Base-by-base conservation (phyloP, 2,113 vertebrate species). In the Bos indicus region DNA sequence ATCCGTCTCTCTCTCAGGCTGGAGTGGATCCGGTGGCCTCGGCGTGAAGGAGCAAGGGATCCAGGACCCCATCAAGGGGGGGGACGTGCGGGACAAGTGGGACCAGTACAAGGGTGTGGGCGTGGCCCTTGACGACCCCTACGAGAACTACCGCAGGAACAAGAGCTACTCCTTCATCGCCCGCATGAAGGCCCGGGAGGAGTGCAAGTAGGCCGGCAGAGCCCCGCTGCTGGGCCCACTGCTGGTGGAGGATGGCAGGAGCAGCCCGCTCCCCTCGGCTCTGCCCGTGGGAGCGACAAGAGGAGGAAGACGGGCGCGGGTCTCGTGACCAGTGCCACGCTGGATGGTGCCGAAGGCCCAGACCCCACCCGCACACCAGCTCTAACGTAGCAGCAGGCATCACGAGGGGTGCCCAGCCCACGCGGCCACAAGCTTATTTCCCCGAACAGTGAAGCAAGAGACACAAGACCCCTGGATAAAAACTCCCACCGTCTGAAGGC, bases 131-230 rank as follows among this genome's bases (percentile, higher is more conserved):
- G 99, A 99, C 0, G 99, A 99, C 98, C 99, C 99, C 1, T 99
- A 99, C 0, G 99, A 99, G 96, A 99, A 99, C 98, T 99, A 99
- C 97, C 99, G 99, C 80, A 99, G 99, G 91, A 99, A 99, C 98
- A 99, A 99, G 98, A 99, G 99, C 98, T 99, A 99, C 98, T 99
- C 99, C 0, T 99, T 99, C 98, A 99, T 99, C 0, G 99, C 99
- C 0, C 99, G 99, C 74, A 99, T 99, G 99, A 99, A 99, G 98
- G 99, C 99, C 82, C 98, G 99, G 67, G 99, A 99, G 81, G 99
- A 99, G 99, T 99, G 99, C 99, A 99, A 99, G 99, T 99, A 91
- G 97, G 60, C 0, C 1, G 40, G 82, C 90, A 0, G 28, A 52
- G 59, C 88, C 25, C 0, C 0, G 13, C 87, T 28, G n/a, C 43